phyloP scores from a whole-genome alignment of 2,797 vertebrate genomes.

The Podarcis siculus region DNA sequence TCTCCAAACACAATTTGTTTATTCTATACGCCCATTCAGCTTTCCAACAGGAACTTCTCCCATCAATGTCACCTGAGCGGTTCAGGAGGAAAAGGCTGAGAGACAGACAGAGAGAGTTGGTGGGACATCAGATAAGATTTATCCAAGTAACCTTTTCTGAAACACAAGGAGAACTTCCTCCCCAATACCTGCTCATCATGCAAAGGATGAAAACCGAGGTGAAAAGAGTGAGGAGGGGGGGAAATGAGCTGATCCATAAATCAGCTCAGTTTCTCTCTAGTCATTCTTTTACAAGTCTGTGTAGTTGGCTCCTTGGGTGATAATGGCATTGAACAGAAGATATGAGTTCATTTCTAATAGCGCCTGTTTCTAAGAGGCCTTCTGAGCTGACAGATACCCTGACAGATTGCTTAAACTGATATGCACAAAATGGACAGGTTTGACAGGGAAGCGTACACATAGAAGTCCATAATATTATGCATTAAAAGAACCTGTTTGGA shows the following conservation, averaged over 20 bases:
- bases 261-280: neutral
- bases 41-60: neutral
- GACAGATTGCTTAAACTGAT: conserved; percentile 32
- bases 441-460: conserved; percentile 53
- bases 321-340: conserved; percentile 2
- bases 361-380: conserved; percentile 21
- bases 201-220: conserved; percentile 10
- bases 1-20: neutral
- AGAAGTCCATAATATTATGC: conserved; percentile 64
- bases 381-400: conserved; percentile 17
- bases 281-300: conserved; percentile 16
- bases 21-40: neutral
- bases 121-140: neutral
- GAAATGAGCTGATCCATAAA: neutral
- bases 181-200: neutral
- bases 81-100: neutral
- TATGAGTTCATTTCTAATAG: conserved; percentile 32
- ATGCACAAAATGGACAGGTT: conserved; percentile 31
- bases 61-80: neutral
- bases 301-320: neutral
- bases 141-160: neutral
- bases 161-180: neutral
- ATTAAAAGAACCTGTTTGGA: conserved; percentile 62
- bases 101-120: neutral
- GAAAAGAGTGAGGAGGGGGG: neutral